Conservation (phyloP, 2,797 vertebrate species). For the Masticophis lateralis region DNA sequence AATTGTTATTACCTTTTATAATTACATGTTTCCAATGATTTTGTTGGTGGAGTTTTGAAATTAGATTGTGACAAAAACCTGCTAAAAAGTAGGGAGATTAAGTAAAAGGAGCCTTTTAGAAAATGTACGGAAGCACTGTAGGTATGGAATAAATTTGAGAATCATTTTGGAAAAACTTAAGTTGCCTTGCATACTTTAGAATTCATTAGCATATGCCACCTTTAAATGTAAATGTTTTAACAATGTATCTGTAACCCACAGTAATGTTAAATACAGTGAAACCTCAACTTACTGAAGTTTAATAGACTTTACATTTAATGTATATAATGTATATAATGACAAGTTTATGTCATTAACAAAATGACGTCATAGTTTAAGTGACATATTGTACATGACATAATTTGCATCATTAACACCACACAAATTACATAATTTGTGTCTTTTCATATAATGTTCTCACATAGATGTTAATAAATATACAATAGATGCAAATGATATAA, state of each 20-base stretch:
- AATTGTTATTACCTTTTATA: slow-evolving; percentile 1
- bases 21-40: background rate
- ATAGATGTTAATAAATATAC: background rate
- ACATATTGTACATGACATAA: background rate
- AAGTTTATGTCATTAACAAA: background rate
- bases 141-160: background rate
- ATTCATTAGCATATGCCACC: background rate
- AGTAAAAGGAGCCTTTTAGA: background rate
- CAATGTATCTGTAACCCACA: background rate
- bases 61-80: background rate
- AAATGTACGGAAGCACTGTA: background rate
- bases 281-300: background rate
- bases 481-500: background rate
- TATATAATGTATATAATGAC: too few relatives aligned
- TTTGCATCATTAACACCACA: background rate
- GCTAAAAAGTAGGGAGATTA: background rate
- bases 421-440: background rate
- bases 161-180: background rate
- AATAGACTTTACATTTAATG: background rate
- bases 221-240: background rate
- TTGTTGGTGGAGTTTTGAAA: background rate
- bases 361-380: background rate
- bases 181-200: background rate
- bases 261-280: background rate
- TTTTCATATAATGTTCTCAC: background rate